Evolutionary conservation across 2,113 vertebrate genomes (phyloP), one percentile per base, ranked within the genome.

Genomic region (Leptosomus discolor): DNA sequence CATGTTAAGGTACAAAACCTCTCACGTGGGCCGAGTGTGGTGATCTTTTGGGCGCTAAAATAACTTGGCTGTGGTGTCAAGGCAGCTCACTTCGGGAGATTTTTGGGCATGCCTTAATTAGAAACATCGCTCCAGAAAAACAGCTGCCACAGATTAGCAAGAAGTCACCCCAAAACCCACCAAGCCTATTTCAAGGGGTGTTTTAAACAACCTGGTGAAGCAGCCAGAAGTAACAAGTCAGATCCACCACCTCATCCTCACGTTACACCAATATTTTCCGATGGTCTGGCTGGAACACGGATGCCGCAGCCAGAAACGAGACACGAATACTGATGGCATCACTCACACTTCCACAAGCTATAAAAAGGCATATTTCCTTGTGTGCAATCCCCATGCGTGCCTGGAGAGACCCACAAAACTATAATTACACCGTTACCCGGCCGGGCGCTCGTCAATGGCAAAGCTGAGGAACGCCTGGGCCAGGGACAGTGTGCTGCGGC

Each of bases 241-340:
- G 11, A 14, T 26, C 73, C 50, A 10, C 3, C 26, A 3, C 79
- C 57, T 8, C 1, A 3, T 19, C 36, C 73, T 75, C 0, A 0
- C 0, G 12, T 26, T 3, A 5, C 37, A 10, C 17, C 0, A 0
- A 0, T 13, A 12, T 65, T 36, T 67, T 26, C 70, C 7, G 1
- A 5, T 7, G 36, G 51, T 36, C 23, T 34, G 23, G 34, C 43
- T 1, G 2, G 32, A 60, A 64, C 2, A 0, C 56, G 58, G 18
- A 29, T 0, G 1, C 39, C 3, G 1, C 0, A 23, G 85, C 53
- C 91, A 79, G 63, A 4, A 22, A 8, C 1, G 54, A 61, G 64
- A 12, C 13, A 1, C 2, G 9, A n/a, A 27, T 41, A 2, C 75
- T 39, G n/a, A 64, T 41, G 86, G n/a, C 67, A 85, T 46, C 46